A percentile compares a stretch with the other conserved stretches of the same genome.
Conservation (phyloP, 2,888 invertebrate genomes). For the Teleogryllus oceanicus region DNA sequence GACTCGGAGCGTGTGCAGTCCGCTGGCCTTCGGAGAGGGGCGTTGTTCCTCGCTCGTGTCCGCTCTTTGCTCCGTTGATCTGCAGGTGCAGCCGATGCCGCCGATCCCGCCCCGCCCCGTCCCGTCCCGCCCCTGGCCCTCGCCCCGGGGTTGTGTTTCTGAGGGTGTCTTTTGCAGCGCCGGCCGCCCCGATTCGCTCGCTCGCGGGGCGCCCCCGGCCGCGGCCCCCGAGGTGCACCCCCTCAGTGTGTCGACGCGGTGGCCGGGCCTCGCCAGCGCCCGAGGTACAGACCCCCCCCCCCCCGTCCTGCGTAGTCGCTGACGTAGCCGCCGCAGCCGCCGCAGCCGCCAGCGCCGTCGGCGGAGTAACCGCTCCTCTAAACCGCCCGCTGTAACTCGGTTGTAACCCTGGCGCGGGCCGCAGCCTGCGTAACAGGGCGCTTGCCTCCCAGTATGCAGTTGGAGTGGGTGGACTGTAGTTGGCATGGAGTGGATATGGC, state of each 20-base stretch:
- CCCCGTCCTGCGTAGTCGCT: neutral
- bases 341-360: neutral
- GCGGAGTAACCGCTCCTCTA: neutral
- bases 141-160: neutral
- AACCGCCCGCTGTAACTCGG: constrained; percentile 19
- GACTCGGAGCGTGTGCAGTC: too few species aligned
- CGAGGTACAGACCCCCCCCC: constrained; percentile 28
- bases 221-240: constrained; percentile 32
- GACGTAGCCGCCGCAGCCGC: neutral
- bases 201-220: neutral
- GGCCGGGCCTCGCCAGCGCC: constrained; percentile 27
- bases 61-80: too few species aligned
- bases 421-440: neutral
- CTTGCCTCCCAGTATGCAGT: neutral
- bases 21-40: too few species aligned
- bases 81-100: too few species aligned
- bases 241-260: constrained; percentile 36
- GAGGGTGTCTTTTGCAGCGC: neutral
- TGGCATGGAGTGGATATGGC: constrained; percentile 18
- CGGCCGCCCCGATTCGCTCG: neutral
- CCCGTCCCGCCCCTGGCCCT: neutral
- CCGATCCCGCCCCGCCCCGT: too few species aligned
- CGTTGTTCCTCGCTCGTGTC: too few species aligned
- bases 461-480: neutral
- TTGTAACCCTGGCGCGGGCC: constrained; percentile 26